Evolutionary conservation across 2,113 vertebrate genomes (phyloP), one percentile per base, ranked within the genome.

Genomic region (Ochotona curzoniae): DNA sequence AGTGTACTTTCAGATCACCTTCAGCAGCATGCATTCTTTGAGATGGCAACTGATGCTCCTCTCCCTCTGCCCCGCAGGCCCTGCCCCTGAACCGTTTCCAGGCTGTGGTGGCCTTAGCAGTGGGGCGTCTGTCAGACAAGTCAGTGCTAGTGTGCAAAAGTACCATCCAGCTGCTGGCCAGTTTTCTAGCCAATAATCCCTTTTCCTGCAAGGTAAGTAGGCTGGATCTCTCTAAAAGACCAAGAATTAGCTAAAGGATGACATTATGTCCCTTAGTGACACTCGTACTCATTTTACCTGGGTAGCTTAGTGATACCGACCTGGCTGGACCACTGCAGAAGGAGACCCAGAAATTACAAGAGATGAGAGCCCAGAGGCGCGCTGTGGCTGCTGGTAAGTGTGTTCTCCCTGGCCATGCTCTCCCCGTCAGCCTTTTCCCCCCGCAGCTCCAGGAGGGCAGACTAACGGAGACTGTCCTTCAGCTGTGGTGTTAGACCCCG

Each of bases 141-240:
- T 99, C 99, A 0, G 98, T 99, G 87, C 96, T 98, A 6, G 99
- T 98, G 1, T 99, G 99, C 90, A 99, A 99, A 98, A 99, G 98
- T n/a, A 99, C 99, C 0, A 99, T 99, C 96, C 99, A 99, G 93
- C 98, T 99, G 79, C 97, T 99, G 96, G 99, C 99, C 86, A 98
- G 98, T 0, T 99, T 99, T 96, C 98, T 99, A 17, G 99, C 99
- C 84, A 99, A 99, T 96, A 99, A 99, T 96, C 99, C 99, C 14
- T 99, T 99, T 96, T 99, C 99, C 94, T 99, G 98, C 98, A 99
- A 99, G 98, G 99, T 99, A 98, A 97, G 70, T 70, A 54, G 30
- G 9, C 44, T 38, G 17, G 30, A 44, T n/a, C 63, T 26, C 74
- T 47, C 73, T 38, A 30, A n/a, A 60, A 81, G 32, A 93, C 63